Evolutionary conservation across 2,113 vertebrate species (phyloP).

Genomic region (Dunckerocampus dactyliophorus): DNA sequence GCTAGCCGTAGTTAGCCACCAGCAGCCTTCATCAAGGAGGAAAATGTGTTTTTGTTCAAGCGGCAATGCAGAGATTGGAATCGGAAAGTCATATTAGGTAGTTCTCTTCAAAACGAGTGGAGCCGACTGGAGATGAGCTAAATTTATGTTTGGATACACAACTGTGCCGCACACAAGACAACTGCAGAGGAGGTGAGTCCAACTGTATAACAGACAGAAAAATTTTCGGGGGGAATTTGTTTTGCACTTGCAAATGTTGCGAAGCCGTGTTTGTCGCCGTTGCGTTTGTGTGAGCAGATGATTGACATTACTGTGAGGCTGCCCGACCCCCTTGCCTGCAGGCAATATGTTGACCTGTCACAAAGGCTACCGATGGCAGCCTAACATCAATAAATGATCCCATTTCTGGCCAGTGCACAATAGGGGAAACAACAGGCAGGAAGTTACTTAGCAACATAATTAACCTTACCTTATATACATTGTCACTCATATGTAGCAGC

Average conservation of each 20-base stretch:
- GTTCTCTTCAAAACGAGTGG: conserved; percentile 10
- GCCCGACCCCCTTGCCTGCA: conserved; percentile 6
- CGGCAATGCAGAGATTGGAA: conserved; percentile 4
- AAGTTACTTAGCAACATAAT: not conserved
- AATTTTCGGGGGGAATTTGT: no score
- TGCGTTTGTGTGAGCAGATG: conserved; percentile 10
- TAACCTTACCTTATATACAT: not conserved
- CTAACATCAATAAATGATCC: not conserved
- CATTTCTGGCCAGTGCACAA: not conserved
- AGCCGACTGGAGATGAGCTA: conserved; percentile 31
- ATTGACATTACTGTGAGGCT: not conserved
- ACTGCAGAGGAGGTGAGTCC: conserved; percentile 57
- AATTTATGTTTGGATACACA: conserved; percentile 44
- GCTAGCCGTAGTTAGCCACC: conserved; percentile 18
- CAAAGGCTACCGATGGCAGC: conserved; percentile 29
- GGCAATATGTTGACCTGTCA: conserved; percentile 13
- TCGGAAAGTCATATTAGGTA: not conserved
- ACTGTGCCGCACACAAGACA: conserved; percentile 37
- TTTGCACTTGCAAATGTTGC: no score
- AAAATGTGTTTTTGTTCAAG: conserved; percentile 1
- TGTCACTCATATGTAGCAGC: not conserved
- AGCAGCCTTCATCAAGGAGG: not conserved
- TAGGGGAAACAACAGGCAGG: not conserved
- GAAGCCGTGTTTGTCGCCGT: not conserved
- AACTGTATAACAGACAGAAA: no score